phyloP scores from a whole-genome alignment of 2,888 invertebrate genomes.

The Conops quadrifasciatus region DNA sequence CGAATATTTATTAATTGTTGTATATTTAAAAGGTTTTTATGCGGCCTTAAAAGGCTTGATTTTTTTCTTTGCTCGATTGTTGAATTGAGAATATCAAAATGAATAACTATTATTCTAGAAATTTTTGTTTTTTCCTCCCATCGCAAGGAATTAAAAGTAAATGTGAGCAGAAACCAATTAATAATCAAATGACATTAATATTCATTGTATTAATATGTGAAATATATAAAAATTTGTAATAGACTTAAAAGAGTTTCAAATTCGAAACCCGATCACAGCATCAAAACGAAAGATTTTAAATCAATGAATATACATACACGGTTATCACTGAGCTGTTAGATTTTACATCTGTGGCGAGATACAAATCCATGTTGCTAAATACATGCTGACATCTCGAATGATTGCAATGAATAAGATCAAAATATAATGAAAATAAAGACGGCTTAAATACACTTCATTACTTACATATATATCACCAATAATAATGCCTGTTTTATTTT shows the following conservation, averaged over 20 bases:
- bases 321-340: constrained; percentile 30
- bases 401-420: constrained; percentile 24
- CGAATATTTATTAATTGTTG: constrained; percentile 49
- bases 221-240: constrained; percentile 31
- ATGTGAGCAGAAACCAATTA: constrained; percentile 39
- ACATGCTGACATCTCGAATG: neutral
- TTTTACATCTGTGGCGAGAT: constrained; percentile 23
- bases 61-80: constrained; percentile 13
- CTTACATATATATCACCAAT: constrained; percentile 18
- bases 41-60: constrained; percentile 14
- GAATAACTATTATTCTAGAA: neutral
- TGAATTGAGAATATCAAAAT: neutral
- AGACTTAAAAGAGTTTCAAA: constrained; percentile 29
- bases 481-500: neutral
- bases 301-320: constrained; percentile 25
- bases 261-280: constrained; percentile 24
- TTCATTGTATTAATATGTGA: constrained; percentile 33
- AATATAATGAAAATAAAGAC: constrained; percentile 34
- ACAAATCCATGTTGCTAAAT: constrained; percentile 10
- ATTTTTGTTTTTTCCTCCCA: constrained; percentile 1
- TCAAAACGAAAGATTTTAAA: constrained; percentile 28
- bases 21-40: constrained; percentile 33
- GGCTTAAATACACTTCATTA: constrained; percentile 34
- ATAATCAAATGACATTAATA: constrained; percentile 29
- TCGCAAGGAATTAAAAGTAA: constrained; percentile 46